These are phyloP conservation scores for Arge pagana DNA, from an alignment of 2,888 invertebrate genomes.

Conservation along the genomic window DNA sequence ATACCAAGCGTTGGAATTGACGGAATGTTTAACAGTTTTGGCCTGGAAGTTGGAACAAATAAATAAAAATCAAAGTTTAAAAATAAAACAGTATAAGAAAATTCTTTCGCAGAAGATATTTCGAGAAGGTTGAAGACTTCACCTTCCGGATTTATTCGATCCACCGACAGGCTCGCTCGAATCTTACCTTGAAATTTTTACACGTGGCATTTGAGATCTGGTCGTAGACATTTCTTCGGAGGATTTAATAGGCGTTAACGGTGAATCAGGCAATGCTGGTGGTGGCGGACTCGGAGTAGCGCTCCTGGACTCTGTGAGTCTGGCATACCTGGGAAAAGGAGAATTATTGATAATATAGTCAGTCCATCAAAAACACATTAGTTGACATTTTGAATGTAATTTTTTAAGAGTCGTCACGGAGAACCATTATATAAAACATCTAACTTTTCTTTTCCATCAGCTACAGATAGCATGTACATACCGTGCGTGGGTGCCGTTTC, in stretches of 20 bases:
- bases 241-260: constrained; percentile 46
- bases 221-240: constrained; percentile 64
- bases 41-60: constrained; percentile 36
- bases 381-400: background rate
- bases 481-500: constrained; percentile 45
- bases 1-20: constrained; percentile 50
- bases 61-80: no score
- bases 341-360: no score
- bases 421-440: background rate
- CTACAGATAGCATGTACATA: no score
- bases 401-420: background rate
- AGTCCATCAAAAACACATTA: no score
- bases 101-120: constrained; percentile 23
- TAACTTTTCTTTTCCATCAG: constrained; percentile 3
- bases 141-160: constrained; percentile 60
- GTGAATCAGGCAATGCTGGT: constrained; percentile 40
- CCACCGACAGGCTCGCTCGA: constrained; percentile 1
- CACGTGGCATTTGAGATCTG: constrained; percentile 45
- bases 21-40: constrained; percentile 58
- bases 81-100: no score
- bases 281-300: constrained; percentile 75
- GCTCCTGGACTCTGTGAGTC: constrained; percentile 77
- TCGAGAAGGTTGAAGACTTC: constrained; percentile 42
- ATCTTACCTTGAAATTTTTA: constrained; percentile 34
- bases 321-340: constrained; percentile 66